Evolutionary conservation across 2,797 vertebrate genomes (phyloP), one percentile per base, ranked within the genome.

Genomic region (Sciurus carolinensis): DNA sequence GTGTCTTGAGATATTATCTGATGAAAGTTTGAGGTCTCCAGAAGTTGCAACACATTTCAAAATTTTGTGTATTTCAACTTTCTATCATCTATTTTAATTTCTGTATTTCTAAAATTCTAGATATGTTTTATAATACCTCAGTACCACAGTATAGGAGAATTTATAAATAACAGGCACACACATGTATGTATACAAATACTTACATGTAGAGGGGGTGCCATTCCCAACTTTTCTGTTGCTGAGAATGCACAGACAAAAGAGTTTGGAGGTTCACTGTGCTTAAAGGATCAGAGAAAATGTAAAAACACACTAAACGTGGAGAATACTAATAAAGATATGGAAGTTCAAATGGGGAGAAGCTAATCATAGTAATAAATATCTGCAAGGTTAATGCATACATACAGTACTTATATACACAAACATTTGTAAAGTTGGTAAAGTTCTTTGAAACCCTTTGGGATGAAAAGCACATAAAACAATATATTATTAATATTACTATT

Each of bases 401-500:
- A 15, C 64, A 93, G 67, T 59, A 36, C 44, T 85, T 88, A 13
- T 59, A 83, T 22, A 90, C 3, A 86, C 79, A 93, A 90, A 91
- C 73, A 88, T 94, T 89, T 64, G 54, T 87, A 95, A 96, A 95
- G 42, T 90, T 96, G 36, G 91, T 97, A 97, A 97, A 96, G 93
- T 87, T 96, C 82, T 97, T 86, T 97, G 59, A 94, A 96, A 88
- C 17, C 93, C 96, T 90, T 77, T 73, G 96, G 84, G 96, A 96
- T 88, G 24, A 91, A 91, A 94, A 26, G 24, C 59, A 82, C 62
- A 94, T 83, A 95, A 92, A 94, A 93, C 33, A 96, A 96, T 97
- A 90, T 91, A 97, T 97, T 97, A 97, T 97, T 98, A 92, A 97
- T 97, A 91, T 87, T 85, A 94, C 54, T 84, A 54, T 91, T 86